Conservation (phyloP, 2,797 vertebrate genomes). For the Falco berigora region DNA sequence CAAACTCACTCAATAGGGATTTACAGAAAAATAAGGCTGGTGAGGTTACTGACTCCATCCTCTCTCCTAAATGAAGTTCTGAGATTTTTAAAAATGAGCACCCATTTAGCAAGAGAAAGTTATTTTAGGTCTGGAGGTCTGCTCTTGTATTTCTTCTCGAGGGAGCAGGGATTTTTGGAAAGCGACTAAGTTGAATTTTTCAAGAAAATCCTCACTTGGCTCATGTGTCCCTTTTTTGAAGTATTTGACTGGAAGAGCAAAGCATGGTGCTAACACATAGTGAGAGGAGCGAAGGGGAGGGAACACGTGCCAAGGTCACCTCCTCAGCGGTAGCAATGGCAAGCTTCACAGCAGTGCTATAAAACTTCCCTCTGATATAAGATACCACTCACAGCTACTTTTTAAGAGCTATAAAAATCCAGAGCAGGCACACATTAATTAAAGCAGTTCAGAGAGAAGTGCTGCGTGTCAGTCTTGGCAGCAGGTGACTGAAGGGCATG, state of each 20-base stretch:
- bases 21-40: neutral
- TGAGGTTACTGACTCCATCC: neutral
- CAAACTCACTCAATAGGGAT: neutral
- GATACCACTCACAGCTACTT: neutral
- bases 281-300: neutral
- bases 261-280: neutral
- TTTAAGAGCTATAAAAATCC: slow-evolving; percentile 36
- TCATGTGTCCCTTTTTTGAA: neutral
- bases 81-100: neutral
- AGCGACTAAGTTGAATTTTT: neutral
- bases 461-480: neutral
- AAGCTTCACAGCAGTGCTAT: neutral
- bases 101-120: neutral
- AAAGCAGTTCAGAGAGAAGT: neutral
- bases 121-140: neutral
- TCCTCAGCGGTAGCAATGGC: neutral
- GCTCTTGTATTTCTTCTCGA: neutral
- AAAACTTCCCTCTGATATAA: neutral
- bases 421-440: slow-evolving; percentile 20
- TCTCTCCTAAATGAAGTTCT: neutral
- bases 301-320: slow-evolving; percentile 8
- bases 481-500: neutral
- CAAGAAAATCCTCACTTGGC: neutral
- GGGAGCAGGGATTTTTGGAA: neutral
- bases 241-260: neutral